Base-by-base conservation (phyloP, 2,113 vertebrate species). In the Rhynchomys soricoides region DNA sequence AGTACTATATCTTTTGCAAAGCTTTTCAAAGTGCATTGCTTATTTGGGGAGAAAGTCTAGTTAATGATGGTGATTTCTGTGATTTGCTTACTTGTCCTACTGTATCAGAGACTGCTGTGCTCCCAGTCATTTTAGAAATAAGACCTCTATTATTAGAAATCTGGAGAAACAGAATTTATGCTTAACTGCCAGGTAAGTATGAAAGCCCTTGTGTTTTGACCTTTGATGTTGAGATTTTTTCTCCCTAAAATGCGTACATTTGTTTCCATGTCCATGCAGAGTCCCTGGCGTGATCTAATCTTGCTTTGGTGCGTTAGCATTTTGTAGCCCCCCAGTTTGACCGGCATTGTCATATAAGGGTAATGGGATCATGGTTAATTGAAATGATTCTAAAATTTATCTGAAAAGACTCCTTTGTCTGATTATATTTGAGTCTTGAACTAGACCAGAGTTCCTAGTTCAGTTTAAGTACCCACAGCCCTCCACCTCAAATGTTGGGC, bases 71-170 rank as follows among this genome's bases (percentile, higher is more conserved):
- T 89, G 40, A 24, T 81, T 93, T 96, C 43, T 92, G 45, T 94
- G 52, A 90, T 74, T 95, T 96, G 70, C 22, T 93, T 96, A 62
- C 95, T 95, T 93, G 93, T 95, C 66, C 78, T 82, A 48, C 59
- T 57, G 40, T 95, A 59, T 45, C 48, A 89, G 91, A 93, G 81
- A 68, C 26, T 75, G 50, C 34, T n/a, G 26, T 87, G 31, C 24
- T 52, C 45, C 71, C 78, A 85, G 92, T 82, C 26, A 37, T 68
- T 92, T 95, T 24, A 94, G 75, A 96, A 97, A 75, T 64, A 62
- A 91, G 90, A 81, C 40, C 19, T 93, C 64, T 96, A 74, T 97
- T 96, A 89, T 89, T 93, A 59, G 52, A 92, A 89, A 96, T 97
- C 81, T 83, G 19, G 31, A 77, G 52, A 82, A 95, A 89, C 48